Conservation (phyloP, 2,113 vertebrate genomes). For the Apeltes quadracus region DNA sequence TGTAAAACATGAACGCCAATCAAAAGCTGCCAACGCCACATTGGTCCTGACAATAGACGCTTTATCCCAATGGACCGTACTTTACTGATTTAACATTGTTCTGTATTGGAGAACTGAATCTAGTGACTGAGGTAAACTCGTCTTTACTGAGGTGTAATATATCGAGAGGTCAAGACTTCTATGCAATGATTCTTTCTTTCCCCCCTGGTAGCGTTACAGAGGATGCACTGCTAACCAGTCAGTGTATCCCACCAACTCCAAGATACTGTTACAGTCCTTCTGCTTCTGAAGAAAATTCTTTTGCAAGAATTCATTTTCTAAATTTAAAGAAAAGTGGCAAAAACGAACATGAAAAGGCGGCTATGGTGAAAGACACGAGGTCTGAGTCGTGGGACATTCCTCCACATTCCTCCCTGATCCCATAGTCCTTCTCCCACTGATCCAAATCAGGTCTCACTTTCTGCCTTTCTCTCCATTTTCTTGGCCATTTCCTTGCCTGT, state of each 20-base stretch:
- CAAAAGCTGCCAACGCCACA: background rate
- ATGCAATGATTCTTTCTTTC: background rate
- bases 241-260: background rate
- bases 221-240: background rate
- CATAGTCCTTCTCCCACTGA: background rate
- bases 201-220: no score
- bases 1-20: background rate
- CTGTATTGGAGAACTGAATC: background rate
- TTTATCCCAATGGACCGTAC: background rate
- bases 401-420: conserved; percentile 20
- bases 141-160: background rate
- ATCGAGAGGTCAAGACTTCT: background rate
- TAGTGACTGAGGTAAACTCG: background rate
- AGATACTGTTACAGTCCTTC: background rate
- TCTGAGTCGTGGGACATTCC: conserved; percentile 22
- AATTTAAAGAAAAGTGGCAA: conserved; percentile 32
- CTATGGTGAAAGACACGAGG: background rate
- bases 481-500: conserved; percentile 13
- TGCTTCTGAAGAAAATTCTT: background rate
- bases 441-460: background rate
- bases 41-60: background rate
- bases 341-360: conserved; percentile 43
- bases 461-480: conserved; percentile 1
- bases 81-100: background rate
- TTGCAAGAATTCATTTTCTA: conserved; percentile 17